Base-by-base conservation (phyloP, 2,113 vertebrate species). In the Ammodytes dubius region DNA sequence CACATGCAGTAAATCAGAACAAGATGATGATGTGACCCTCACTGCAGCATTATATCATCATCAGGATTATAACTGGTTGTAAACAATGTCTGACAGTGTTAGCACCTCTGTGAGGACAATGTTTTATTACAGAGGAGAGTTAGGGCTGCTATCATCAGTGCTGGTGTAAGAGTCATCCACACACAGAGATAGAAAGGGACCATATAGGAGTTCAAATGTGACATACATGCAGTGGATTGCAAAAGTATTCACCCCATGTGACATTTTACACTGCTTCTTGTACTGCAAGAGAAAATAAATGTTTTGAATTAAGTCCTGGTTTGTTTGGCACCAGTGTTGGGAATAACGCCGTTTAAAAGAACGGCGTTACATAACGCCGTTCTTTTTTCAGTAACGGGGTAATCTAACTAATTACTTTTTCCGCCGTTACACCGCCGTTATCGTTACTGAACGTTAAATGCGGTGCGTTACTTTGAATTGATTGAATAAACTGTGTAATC, bases 151-250 rank as follows among this genome's bases (percentile, higher is more conserved):
- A 64, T n/a, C 17, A n/a, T 42, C 27, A 27, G 27, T 27, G 27
- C 27, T 2, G 27, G 3, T 13, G 66, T 65, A 47, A 54, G 50
- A 71, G 11, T 52, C 57, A 42, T 52, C 35, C 52, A 10, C 66
- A 70, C 53, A 14, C 56, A 72, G 53, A 43, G n/a, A 83, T 46
- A 64, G 43, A 74, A 68, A 14, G 57, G 63, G 49, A 53, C 11
- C 17, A 17, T 70, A 85, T 84, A 83, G 60, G 54, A 70, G 75
- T 73, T 40, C 67, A 52, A 61, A 76, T 35, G 76, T 58, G 60
- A 66, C 70, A 15, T 39, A 2, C 6, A 47, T n/a, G 7, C 47
- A 59, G 40, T 19, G 11, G 9, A 57, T 58, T 53, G 27, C 37
- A n/a, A 11, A 50, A 45, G 6, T 39, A 6, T 37, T 46, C 15